Base-by-base conservation (phyloP, 2,113 vertebrate genomes). In the Nymphicus hollandicus region DNA sequence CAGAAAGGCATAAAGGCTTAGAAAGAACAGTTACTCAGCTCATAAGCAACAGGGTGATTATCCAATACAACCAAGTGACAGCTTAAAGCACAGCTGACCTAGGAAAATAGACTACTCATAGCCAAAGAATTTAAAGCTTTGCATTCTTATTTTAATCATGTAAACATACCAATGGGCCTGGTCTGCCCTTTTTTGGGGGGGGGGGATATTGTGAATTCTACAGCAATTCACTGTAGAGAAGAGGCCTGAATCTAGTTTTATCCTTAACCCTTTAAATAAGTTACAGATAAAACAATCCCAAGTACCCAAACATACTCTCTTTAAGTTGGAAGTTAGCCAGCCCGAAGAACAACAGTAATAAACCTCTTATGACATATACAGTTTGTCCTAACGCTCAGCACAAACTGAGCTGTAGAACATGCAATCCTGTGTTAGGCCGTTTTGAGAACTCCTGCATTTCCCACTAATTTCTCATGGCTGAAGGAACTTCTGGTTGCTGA, bases 341-440 rank as follows among this genome's bases (percentile, higher is more conserved):
- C 39, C n/a, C 53, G 17, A 61, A 47, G 12, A 65, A 41, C 23
- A 53, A 35, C 56, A 58, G 11, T 19, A 61, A 37, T 31, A 63
- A n/a, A 43, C 17, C 3, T 3, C 15, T 20, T 31, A 15, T 23
- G 47, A 2, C 10, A 7, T 7, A 5, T 0, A 6, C 11, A 35
- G 39, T 53, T 65, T 47, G 64, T 47, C 24, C 35, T n/a, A 49
- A 70, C 18, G 5, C 37, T 20, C 18, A 73, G 28, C 12, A 31
- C 39, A 28, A 46, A 27, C 9, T 5, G 9, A 23, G 13, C 1
- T n/a, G 15, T 20, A 52, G 18, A 52, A 49, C 5, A 31, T 2
- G 2, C 50, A n/a, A 43, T 44, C 35, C 9, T 28, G 0, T 3
- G 16, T 15, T 24, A 15, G 17, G 17, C 63, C 8, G 1, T 39